Conservation (phyloP, 2,888 invertebrate genomes). For the Pollenia griseotomentosa region DNA sequence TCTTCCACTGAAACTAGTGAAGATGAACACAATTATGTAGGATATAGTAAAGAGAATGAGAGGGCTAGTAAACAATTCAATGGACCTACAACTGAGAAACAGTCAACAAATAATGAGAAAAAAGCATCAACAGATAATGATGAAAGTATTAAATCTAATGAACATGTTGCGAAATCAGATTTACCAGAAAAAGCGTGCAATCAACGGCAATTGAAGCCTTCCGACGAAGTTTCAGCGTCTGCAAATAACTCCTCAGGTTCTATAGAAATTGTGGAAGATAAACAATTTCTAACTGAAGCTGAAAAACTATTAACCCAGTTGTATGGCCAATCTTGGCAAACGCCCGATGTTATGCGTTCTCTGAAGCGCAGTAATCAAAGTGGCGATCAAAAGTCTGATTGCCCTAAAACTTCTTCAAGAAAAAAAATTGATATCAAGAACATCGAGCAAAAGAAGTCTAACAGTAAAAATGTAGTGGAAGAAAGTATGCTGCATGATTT, state of each 20-base stretch:
- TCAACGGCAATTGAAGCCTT: conserved; percentile 30
- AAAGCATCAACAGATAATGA: neutral
- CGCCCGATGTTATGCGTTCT: conserved; percentile 82
- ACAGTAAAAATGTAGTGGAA: conserved; percentile 66
- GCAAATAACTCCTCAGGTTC: conserved; percentile 23
- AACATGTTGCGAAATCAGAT: neutral
- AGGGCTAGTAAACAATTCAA: neutral
- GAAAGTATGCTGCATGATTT: conserved; percentile 80
- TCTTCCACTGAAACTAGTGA: conserved; percentile 71
- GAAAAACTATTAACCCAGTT: conserved; percentile 80
- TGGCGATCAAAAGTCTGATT: conserved; percentile 56
- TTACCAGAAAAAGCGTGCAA: neutral
- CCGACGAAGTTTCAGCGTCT: neutral
- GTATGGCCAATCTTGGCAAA: conserved; percentile 83
- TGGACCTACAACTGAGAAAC: neutral
- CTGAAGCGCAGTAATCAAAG: conserved; percentile 77
- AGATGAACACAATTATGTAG: conserved; percentile 41
- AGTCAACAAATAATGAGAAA: neutral
- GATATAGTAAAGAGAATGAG: neutral
- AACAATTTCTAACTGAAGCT: conserved; percentile 78
- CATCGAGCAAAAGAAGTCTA: neutral
- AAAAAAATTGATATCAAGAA: neutral
- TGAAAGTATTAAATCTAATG: neutral
- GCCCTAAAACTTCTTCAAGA: conserved; percentile 15
- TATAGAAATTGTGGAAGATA: conserved; percentile 66